These are phyloP conservation scores for Bombylius discolor DNA, from an alignment of 2,888 invertebrate species.

Conservation along the genomic window DNA sequence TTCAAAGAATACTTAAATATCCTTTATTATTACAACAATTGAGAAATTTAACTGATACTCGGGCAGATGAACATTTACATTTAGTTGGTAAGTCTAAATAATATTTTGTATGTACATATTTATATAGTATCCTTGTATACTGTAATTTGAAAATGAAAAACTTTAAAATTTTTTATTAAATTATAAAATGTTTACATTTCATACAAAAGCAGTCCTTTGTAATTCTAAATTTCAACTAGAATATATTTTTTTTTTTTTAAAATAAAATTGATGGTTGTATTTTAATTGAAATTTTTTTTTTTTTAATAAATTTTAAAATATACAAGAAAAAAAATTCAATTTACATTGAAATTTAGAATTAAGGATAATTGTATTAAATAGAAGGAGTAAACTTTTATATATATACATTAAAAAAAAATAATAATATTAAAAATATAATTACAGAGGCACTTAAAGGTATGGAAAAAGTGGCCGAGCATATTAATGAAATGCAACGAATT, in stretches of 20 bases:
- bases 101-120: too few species aligned
- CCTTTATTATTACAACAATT: slow-evolving; percentile 89
- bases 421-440: neutral
- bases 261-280: too few species aligned
- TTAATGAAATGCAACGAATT: slow-evolving; percentile 99
- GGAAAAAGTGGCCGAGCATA: slow-evolving; percentile 98
- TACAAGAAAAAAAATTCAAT: too few species aligned
- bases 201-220: too few species aligned
- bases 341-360: too few species aligned
- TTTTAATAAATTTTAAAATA: neutral
- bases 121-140: too few species aligned
- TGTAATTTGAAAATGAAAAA: neutral
- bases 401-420: too few species aligned
- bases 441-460: slow-evolving; percentile 91
- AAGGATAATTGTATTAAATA: too few species aligned
- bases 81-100: slow-evolving; percentile 58
- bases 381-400: too few species aligned
- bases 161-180: neutral
- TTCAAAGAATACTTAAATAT: slow-evolving; percentile 96
- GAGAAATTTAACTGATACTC: slow-evolving; percentile 82
- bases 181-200: too few species aligned
- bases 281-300: neutral
- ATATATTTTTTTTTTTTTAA: too few species aligned
- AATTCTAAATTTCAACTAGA: too few species aligned
- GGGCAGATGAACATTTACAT: slow-evolving; percentile 88